A percentile compares a stretch with the other conserved stretches of the same genome.
Evolutionary conservation across 1,140 invertebrate genomes (phyloP).

Genomic region (Episyrphus balteatus): DNA sequence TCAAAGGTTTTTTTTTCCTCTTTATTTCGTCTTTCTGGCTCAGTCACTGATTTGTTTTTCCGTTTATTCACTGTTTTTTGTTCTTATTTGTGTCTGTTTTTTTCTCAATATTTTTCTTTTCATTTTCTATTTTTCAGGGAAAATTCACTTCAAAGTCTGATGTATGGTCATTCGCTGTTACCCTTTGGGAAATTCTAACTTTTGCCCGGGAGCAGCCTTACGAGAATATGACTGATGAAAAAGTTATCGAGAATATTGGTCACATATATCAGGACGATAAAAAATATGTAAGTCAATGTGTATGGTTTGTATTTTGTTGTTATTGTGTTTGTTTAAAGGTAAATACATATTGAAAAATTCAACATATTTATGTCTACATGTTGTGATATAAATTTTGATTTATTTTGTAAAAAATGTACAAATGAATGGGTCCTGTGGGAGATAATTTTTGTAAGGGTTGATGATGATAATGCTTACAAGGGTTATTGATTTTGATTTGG

Average conservation of each 20-base stretch:
- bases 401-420: no score
- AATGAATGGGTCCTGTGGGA: no score
- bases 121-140: conserved; percentile 42
- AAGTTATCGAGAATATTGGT: conserved; percentile 66
- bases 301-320: neutral
- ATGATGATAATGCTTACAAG: no score
- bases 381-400: no score
- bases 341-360: no score
- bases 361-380: no score
- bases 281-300: conserved; percentile 28
- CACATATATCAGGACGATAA: conserved; percentile 56
- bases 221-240: conserved; percentile 63
- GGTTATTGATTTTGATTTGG: no score
- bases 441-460: no score
- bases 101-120: conserved; percentile 1
- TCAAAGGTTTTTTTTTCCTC: no score
- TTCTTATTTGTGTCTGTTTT: conserved; percentile 2
- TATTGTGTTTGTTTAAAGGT: no score
- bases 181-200: conserved; percentile 81
- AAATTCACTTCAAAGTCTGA: conserved; percentile 78
- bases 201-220: conserved; percentile 75
- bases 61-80: neutral
- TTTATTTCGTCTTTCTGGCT: no score
- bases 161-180: conserved; percentile 83
- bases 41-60: no score